Evolutionary conservation across 2,888 invertebrate species (phyloP), one percentile per base, ranked within the genome.

Genomic region (Nycteola revayana): DNA sequence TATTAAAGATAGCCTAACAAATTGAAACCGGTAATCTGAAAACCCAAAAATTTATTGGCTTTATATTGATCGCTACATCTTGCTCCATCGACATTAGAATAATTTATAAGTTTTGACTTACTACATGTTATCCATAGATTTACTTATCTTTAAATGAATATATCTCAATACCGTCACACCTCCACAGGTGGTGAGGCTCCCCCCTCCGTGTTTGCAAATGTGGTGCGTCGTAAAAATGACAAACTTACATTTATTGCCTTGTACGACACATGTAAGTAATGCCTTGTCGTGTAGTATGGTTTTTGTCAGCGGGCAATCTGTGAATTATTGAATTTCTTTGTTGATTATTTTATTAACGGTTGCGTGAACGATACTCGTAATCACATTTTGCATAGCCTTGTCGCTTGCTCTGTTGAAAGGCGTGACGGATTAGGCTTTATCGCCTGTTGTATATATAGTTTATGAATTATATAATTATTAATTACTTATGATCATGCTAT

Each of bases 271-370:
- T 70, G 75, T 79, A 79, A 78, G 69, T 80, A 78, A 84, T 81
- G 76, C 64, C 63, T 64, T 75, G 74, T 75, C 75, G 66, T 62
- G 64, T 68, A 62, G 66, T 76, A 76, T 75, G 70, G 74, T 62
- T 76, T 79, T 78, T 80, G 82, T 85, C 82, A 81, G 82, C 80
- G 67, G 78, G 83, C 74, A 79, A 83, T 82, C 78, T 63, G 65
- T 69, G 66, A 84, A 84, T 84, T 86, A 86, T 86, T 75, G 62
- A 72, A 60, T 58, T 50, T 60, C 65, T 72, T 75, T 75, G 79
- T 77, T 77, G 77, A 82, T 80, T 77, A 79, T 83, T 80, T 83
- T 80, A 81, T 78, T 75, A 75, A 72, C 64, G 65, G 61, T 63
- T 56, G 62, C 62, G 66, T 63, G 64, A 64, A 64, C 49, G 51